These are phyloP conservation scores for Sclerodermus sp. DNA, from an alignment of 2,888 invertebrate species.

Conservation along the genomic window DNA sequence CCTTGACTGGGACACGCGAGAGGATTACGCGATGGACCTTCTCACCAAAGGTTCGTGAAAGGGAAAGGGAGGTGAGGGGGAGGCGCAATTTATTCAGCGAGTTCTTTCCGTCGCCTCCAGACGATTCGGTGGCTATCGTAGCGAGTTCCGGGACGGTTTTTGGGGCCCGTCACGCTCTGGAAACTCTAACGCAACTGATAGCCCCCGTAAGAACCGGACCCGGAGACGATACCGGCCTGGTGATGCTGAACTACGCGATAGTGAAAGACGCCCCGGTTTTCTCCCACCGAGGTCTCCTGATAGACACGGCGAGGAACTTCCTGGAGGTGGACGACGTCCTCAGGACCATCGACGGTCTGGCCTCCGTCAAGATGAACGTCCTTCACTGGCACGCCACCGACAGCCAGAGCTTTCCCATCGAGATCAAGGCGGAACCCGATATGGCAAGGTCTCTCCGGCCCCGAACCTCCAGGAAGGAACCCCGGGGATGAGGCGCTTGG, in stretches of 20 bases:
- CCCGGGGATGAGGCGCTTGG: no score
- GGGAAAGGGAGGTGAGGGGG: neutral
- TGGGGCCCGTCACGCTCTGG: conserved; percentile 76
- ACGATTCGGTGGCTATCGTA: no score
- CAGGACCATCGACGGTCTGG: conserved; percentile 81
- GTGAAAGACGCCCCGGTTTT: conserved; percentile 81
- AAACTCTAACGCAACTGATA: conserved; percentile 74
- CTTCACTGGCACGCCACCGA: conserved; percentile 93
- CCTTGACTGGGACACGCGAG: conserved; percentile 70
- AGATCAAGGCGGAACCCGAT: conserved; percentile 73
- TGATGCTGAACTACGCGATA: conserved; percentile 65
- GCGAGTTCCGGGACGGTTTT: conserved; percentile 68
- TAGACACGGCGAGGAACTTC: conserved; percentile 90
- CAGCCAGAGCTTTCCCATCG: conserved; percentile 89
- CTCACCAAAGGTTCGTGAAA: conserved; percentile 60
- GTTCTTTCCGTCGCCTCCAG: no score
- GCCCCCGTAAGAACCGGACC: conserved; percentile 44
- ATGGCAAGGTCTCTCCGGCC: conserved; percentile 55
- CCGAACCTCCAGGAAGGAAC: no score
- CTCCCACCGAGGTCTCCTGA: conserved; percentile 80
- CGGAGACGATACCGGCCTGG: conserved; percentile 60
- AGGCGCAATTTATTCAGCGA: no score
- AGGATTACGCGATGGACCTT: conserved; percentile 68
- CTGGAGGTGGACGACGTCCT: conserved; percentile 71
- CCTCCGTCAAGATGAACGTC: conserved; percentile 85